Evolutionary conservation across 2,888 invertebrate genomes (phyloP), one percentile per base, ranked within the genome.

Genomic region (Ormyrus thymus): DNA sequence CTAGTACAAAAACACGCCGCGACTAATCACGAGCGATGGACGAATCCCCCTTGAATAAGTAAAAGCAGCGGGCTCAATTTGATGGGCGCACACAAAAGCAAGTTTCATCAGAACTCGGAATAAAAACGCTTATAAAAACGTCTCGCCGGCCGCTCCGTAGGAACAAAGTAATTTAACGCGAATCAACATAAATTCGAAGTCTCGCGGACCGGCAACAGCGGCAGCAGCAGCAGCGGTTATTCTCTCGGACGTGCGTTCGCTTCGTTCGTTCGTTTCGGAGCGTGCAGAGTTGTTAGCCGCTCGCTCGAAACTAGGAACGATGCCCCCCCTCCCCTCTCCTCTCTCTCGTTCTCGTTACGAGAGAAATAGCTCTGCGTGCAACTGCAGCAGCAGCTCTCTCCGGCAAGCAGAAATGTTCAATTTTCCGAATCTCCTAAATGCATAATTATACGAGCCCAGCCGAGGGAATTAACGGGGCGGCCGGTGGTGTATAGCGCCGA

Each of bases 111-210:
- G 29, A 29, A 29, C 29, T 29, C 3, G 29, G 29, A 29, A 29
- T 29, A 29, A 29, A 29, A 29, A 59, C 73, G 76, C 83, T 82
- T 80, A 81, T 83, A 83, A 85, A 84, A 85, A 82, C 80, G 82
- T 81, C 82, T 82, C 83, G 73, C 56, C 55, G 29, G 8, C 6
- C 53, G 61, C 81, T 76, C 82, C 76, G 74, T 71, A 78, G 82
- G 83, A 81, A 85, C 83, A 83, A 85, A 86, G 84, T 85, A 85
- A 86, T 86, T 86, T 86, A 86, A 84, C 85, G 82, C 82, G 84
- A 86, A 86, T 86, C 85, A 86, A 85, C 86, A 85, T 86, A 86
- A 86, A 86, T 86, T 86, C 55, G 53, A 50, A 71, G 65, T 75
- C 79, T 76, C 79, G 71, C 61, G 53, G 56, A 65, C 56, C 48